Evolutionary conservation across 1,140 invertebrate species (phyloP), one percentile per base, ranked within the genome.

Genomic region (Amyelois transitella): DNA sequence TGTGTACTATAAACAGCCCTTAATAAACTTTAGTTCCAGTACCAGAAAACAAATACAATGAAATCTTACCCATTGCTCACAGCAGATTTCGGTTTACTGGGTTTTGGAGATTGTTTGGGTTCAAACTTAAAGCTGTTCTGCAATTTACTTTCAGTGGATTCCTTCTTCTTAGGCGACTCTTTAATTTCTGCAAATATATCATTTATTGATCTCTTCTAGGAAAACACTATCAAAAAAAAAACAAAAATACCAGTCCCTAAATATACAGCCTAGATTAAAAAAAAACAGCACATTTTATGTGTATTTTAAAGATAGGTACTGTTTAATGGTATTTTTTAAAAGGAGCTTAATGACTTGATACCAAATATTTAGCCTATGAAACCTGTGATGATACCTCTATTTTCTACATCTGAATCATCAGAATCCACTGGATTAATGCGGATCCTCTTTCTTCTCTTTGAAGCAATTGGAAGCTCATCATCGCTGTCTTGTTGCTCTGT

Each of bases 361-460:
- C n/a, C n/a, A n/a, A n/a, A n/a, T n/a, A n/a, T n/a, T n/a, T n/a
- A n/a, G n/a, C n/a, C n/a, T n/a, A n/a, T n/a, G n/a, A n/a, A n/a
- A n/a, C n/a, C n/a, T n/a, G n/a, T n/a, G n/a, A n/a, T n/a, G n/a
- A n/a, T 14, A 85, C 82, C 79, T 84, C 78, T 85, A 70, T 90
- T 88, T 61, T 88, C 88, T 18, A 59, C 74, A 69, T 91, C 89
- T 24, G 90, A 90, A 59, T 91, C 86, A 65, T 90, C 89, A 17
- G 90, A 90, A 58, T 90, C 88, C 6, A 87, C 60, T 7, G 87
- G 74, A 47, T 88, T 70, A 4, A 90, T 69, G 49, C 86, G 65
- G 25, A 86, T 86, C 21, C 89, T 85, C 51, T 87, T 87, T 21
- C 75, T 72, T 72, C 88, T 62, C 56, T 85, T 78, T 20, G 72